Evolutionary conservation across 2,888 invertebrate species (phyloP), one percentile per base, ranked within the genome.

Genomic region (Sarcophaga variegata): DNA sequence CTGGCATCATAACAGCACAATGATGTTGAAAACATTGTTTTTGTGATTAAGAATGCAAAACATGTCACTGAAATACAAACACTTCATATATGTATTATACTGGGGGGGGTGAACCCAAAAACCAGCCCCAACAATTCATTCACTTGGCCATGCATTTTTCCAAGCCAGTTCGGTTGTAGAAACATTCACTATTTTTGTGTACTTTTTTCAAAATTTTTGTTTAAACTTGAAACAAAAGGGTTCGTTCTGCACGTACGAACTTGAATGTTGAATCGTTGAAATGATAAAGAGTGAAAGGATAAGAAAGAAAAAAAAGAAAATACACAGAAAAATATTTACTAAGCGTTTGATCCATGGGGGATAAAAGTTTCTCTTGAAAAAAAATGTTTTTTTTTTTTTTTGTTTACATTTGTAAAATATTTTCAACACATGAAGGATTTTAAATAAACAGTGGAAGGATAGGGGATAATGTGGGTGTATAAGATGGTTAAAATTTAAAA

Each of bases 41-140:
- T 59, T 37, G 0, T 72, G 25, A 80, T 80, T 80, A 66, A 47
- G 75, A 81, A 81, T 81, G 75, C 75, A 75, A 81, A 81, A 81
- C 70, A 81, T 81, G 81, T 81, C 81, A 81, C 63, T 75, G 62
- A 76, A 81, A 81, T 75, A 63, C 81, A 81, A 76, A 76, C 75
- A 81, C 81, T 81, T 81, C 54, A 63, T 76, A 6, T 63, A 62
- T 37, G 1, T 22, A 22, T 1, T 22, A 1, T 22, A 37, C 10
- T 8, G 37, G 37, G 37, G 25, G 37, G 59, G 20, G n/a, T 22
- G 45, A 66, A 67, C 4, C 20, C 37, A 60, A 59, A 6, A 22
- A 20, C 20, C 14, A 17, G 0, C 1, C 62, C 20, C n/a, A 62
- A 62, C 62, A 10, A 62, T 14, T 14, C 54, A 70, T 54, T 17